Percentiles rank a stretch among this genome's conserved stretches.
These are phyloP conservation scores for Mya arenaria DNA, from an alignment of 1,140 invertebrate genomes.

Conservation along the genomic window DNA sequence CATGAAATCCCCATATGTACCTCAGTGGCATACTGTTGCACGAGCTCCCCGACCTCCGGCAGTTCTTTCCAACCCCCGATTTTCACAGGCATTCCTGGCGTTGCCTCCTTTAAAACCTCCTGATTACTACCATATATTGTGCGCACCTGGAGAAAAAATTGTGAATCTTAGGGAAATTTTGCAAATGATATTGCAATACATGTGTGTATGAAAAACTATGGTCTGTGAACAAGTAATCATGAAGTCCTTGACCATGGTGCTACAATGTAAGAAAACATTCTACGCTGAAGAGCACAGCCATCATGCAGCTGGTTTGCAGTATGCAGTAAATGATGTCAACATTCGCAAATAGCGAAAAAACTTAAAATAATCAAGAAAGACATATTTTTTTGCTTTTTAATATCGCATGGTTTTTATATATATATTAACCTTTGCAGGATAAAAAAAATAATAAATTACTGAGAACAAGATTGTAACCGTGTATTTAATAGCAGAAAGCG, in stretches of 20 bases:
- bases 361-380: no score
- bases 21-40: constrained; percentile 92
- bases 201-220: no score
- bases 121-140: constrained; percentile 92
- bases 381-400: no score
- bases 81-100: constrained; percentile 92
- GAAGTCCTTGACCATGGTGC: neutral
- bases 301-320: no score
- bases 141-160: constrained; percentile 83
- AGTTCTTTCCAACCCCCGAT: constrained; percentile 86
- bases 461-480: no score
- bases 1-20: no score
- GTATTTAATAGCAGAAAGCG: no score
- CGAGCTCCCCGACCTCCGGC: constrained; percentile 92
- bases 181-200: neutral
- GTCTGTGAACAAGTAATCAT: neutral
- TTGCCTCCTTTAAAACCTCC: constrained; percentile 85
- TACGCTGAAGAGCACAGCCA: neutral
- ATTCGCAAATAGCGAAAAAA: no score
- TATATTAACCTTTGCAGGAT: no score
- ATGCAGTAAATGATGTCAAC: no score
- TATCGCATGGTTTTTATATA: no score
- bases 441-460: no score
- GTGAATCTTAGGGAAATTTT: neutral
- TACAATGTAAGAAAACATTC: neutral